Percentiles rank a stretch among this genome's conserved stretches.
Conservation (phyloP, 2,888 invertebrate species). For the Aquatica leii region DNA sequence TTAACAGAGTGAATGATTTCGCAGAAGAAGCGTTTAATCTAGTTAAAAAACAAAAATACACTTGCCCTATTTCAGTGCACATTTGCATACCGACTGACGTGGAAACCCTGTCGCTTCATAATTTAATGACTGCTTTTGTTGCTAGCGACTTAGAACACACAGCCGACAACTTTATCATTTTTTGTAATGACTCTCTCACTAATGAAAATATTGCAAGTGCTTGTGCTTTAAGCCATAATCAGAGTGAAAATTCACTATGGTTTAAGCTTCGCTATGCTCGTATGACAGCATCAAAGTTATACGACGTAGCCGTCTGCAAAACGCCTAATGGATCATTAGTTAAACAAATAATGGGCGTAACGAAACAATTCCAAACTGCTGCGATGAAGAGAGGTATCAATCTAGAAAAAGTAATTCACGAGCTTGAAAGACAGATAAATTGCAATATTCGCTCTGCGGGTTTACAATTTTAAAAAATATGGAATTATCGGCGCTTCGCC, state of each 20-base stretch:
- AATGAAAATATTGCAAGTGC: not conserved
- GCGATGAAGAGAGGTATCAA: not conserved
- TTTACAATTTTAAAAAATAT: not conserved
- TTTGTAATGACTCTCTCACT: not conserved
- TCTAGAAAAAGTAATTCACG: not conserved
- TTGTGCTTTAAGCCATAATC: not conserved
- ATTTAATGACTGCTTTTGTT: not conserved
- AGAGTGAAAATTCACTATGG: constrained; percentile 5
- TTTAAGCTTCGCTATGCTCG: not conserved
- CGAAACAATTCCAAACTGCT: not conserved
- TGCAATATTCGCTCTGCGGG: too few relatives aligned
- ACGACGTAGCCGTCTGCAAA: not conserved
- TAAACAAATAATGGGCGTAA: not conserved
- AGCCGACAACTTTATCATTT: not conserved
- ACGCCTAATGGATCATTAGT: not conserved
- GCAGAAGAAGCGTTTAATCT: too few relatives aligned
- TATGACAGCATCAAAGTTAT: constrained; percentile 3
- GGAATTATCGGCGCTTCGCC: not conserved
- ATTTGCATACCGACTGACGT: not conserved
- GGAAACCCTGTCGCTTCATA: not conserved
- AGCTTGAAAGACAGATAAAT: too few relatives aligned
- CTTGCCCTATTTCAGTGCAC: too few relatives aligned
- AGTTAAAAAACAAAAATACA: not conserved
- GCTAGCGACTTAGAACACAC: constrained; percentile 1
- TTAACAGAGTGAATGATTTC: not conserved